A percentile compares a stretch with the other conserved stretches of the same genome.
phyloP scores from a whole-genome alignment of 2,113 vertebrate species.

The Colius striatus region DNA sequence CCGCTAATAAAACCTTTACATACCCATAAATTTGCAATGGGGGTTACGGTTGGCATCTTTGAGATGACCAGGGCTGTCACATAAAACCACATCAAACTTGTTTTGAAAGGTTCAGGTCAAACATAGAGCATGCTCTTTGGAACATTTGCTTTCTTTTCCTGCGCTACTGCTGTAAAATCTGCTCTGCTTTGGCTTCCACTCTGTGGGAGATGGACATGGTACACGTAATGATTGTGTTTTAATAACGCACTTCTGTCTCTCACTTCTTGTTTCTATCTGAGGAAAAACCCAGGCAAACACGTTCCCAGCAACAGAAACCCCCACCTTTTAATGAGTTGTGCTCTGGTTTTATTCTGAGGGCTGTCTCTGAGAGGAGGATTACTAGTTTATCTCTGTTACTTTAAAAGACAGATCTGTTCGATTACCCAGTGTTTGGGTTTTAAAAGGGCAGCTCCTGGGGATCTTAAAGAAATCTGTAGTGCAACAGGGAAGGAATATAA shows the following conservation, averaged over 20 bases:
- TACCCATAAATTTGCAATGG: slow-evolving; percentile 19
- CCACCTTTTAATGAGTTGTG: not conserved
- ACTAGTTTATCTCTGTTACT: not conserved
- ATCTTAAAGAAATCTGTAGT: slow-evolving; percentile 19
- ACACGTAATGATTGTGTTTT: not conserved
- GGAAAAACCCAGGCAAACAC: not conserved
- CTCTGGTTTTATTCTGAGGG: slow-evolving; percentile 18
- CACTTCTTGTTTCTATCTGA: not conserved
- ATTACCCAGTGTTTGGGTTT: slow-evolving; percentile 13
- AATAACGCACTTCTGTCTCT: not conserved
- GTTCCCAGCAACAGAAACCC: not conserved
- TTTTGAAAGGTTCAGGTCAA: not conserved
- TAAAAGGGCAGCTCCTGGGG: not conserved
- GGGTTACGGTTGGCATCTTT: slow-evolving; percentile 27
- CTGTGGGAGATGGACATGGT: not conserved
- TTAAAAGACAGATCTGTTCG: slow-evolving; percentile 26
- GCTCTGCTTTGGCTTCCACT: not conserved
- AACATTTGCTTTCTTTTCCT: not conserved
- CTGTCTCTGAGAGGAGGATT: slow-evolving; percentile 1
- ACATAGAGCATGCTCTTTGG: not conserved
- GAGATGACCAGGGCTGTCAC: not conserved
- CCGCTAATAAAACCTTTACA: slow-evolving; percentile 59
- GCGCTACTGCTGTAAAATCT: not conserved
- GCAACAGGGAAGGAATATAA: slow-evolving; percentile 15
- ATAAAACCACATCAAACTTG: not conserved